Percentiles rank a stretch among this genome's conserved stretches.
Conservation (phyloP, 2,113 vertebrate species). For the Boulengeromyrus knoepffleri region DNA sequence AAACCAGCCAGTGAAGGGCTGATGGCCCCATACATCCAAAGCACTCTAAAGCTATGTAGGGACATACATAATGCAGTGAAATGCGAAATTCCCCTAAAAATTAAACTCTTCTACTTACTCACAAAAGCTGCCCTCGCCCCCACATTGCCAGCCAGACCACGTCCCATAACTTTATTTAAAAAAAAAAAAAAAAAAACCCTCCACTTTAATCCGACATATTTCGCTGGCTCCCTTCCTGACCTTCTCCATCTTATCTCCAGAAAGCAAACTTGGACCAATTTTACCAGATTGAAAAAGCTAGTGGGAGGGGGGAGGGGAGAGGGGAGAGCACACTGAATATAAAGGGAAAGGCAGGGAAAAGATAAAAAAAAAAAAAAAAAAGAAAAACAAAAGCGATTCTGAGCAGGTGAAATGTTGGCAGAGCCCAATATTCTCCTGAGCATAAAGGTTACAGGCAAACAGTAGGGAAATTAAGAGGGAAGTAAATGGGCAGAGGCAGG, state of each 20-base stretch:
- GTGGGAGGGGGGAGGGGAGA: not conserved
- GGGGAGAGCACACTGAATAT: not conserved
- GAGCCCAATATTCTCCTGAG: not conserved
- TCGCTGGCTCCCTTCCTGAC: constrained; percentile 14
- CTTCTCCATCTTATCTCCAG: constrained; percentile 18
- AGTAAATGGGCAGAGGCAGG: constrained; percentile 7
- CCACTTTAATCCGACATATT: constrained; percentile 10
- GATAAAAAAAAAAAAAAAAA: not conserved
- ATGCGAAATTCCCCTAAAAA: not conserved
- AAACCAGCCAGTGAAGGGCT: not conserved
- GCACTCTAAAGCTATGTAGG: not conserved
- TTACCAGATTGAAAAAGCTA: constrained; percentile 7
- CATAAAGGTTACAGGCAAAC: not conserved
- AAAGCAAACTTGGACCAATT: constrained; percentile 18
- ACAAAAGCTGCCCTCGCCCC: not conserved
- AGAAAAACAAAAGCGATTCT: not conserved
- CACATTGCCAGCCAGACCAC: constrained; percentile 17
- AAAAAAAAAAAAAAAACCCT: not conserved
- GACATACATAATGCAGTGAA: not conserved
- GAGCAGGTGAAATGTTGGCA: not conserved
- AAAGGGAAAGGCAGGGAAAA: not conserved
- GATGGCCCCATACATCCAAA: not conserved
- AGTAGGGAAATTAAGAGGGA: constrained; percentile 3
- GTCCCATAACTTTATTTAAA: not conserved
- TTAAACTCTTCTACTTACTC: not conserved